Base-by-base conservation (phyloP, 1,140 invertebrate species). In the Hylaeus anthracinus region DNA sequence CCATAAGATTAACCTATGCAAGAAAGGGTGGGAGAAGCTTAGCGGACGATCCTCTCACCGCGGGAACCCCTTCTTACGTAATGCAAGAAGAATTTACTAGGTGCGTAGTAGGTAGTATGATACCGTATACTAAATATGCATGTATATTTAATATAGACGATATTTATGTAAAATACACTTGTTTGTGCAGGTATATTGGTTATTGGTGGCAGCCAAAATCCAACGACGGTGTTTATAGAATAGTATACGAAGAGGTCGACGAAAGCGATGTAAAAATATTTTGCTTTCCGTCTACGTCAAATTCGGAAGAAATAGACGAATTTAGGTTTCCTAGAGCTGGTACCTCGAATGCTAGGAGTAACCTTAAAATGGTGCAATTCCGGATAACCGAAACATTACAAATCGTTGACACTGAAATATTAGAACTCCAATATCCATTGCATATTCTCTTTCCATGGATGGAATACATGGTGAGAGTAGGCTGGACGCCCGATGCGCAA, bases 51-150 rank as follows among this genome's bases (percentile, higher is more conserved):
- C 97, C 97, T 1, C 90, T 97, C 0, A 97, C 96, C 89, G 97
- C 98, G 3, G 99, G 98, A 1, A 96, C 98, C 48, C 98, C 99
- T 0, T 98, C 98, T 9, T 99, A 99, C 93, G 98, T 99, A 0
- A 98, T 99, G 92, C 98, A 99, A 94, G 99, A 99, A 94, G 99
- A 99, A 94, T 99, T 99, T 94, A 97, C 96, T 12, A 91, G 93
- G 92, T 93, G 88, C 37, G 63, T 56, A 4, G 0, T 8, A 43
- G 26, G 53, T 65, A 39, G 8, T 39, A 37, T 14, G 5, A 39
- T n/a, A 63, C 6, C 3, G 6, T 48, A 37, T 60, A 39, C 1
- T 60, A 37, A 60, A 39, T 26, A 26, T 26, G 26, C 26, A 26
- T 26, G 26, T 26, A 26, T 26, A 26, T 26, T 26, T 26, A 26